These are phyloP conservation scores for Acrobasis suavella DNA, from an alignment of 2,888 invertebrate species.

Conservation along the genomic window DNA sequence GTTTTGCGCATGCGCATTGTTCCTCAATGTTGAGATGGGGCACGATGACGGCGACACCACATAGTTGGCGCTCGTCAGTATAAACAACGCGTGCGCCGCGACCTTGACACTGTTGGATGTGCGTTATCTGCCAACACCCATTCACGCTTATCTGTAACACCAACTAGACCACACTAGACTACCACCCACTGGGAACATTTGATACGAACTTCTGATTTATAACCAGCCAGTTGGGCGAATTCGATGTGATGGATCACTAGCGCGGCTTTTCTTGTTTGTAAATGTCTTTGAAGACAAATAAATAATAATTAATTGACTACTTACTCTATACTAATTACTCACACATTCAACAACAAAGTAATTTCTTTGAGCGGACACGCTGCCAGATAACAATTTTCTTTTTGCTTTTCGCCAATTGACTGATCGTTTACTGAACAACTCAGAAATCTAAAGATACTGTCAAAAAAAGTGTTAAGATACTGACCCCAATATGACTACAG, in stretches of 20 bases:
- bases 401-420: background rate
- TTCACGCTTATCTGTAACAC: conserved; percentile 47
- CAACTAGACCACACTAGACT: conserved; percentile 15
- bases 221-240: background rate
- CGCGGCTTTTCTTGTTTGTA: background rate
- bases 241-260: background rate
- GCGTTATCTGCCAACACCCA: conserved; percentile 66
- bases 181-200: conserved; percentile 15
- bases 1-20: conserved; percentile 9
- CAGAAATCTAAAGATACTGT: background rate
- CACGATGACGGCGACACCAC: conserved; percentile 27
- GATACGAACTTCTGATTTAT: conserved; percentile 22
- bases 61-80: conserved; percentile 50
- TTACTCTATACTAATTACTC: background rate
- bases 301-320: background rate
- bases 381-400: background rate
- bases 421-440: background rate
- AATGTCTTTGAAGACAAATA: background rate
- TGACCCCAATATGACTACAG: background rate
- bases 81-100: conserved; percentile 41
- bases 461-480: background rate
- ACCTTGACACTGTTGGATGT: conserved; percentile 67
- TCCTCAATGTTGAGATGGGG: background rate
- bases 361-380: background rate
- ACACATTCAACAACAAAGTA: background rate